phyloP scores from a whole-genome alignment of 2,888 invertebrate species.

The Melieria crassipennis region DNA sequence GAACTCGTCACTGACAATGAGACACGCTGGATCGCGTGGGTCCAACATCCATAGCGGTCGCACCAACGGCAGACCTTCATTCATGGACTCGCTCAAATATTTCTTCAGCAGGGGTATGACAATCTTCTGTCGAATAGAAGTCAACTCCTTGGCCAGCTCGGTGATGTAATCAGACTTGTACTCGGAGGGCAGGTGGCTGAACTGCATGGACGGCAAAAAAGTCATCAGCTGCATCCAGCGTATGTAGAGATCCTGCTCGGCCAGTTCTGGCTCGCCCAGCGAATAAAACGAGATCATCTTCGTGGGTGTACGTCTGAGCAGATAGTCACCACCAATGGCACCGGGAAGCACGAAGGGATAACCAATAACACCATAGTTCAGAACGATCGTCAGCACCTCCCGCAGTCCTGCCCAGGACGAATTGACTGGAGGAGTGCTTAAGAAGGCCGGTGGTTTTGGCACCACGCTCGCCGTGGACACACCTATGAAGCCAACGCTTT shows the following conservation, averaged over 20 bases:
- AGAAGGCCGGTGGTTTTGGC: conserved; percentile 86
- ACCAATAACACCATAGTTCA: conserved; percentile 89
- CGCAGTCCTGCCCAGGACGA: conserved; percentile 89
- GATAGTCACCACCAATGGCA: conserved; percentile 90
- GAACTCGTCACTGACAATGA: conserved; percentile 84
- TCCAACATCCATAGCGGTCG: conserved; percentile 92
- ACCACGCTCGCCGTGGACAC: conserved; percentile 84
- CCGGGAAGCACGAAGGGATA: conserved; percentile 94
- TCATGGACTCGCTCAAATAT: conserved; percentile 80
- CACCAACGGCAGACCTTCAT: conserved; percentile 84
- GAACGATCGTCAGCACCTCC: conserved; percentile 85
- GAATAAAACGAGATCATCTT: conserved; percentile 68
- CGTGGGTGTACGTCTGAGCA: conserved; percentile 68
- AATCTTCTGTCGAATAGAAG: conserved; percentile 77
- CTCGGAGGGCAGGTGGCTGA: conserved; percentile 88
- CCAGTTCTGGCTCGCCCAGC: conserved; percentile 71
- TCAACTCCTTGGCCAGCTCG: conserved; percentile 80
- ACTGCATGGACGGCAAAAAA: conserved; percentile 91
- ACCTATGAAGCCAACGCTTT: conserved; percentile 74
- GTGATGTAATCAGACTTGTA: conserved; percentile 83
- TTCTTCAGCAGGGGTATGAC: conserved; percentile 82
- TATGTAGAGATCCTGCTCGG: conserved; percentile 84
- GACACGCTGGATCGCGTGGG: conserved; percentile 80
- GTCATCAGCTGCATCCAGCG: conserved; percentile 92
- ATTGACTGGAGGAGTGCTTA: conserved; percentile 84